Evolutionary conservation across 2,797 vertebrate species (phyloP).

Genomic region (Lophotriccus pileatus): DNA sequence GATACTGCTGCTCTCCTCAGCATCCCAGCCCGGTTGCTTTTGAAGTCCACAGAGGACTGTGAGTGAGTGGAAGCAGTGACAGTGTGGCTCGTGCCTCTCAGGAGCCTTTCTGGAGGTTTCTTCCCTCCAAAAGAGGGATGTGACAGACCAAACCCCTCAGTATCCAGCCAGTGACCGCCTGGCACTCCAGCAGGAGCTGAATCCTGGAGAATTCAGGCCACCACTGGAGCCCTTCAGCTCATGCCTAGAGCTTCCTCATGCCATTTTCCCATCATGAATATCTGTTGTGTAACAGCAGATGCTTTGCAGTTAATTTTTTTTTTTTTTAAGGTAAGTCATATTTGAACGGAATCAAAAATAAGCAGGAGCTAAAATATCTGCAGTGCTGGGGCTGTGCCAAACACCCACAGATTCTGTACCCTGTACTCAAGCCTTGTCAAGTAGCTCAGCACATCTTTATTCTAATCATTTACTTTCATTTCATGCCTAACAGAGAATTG

Average conservation of each 20-base stretch:
- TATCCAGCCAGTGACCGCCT: neutral
- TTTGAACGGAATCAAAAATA: slow-evolving; percentile 63
- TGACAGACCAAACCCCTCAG: neutral
- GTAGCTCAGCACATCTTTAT: slow-evolving; percentile 61
- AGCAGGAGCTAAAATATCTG: slow-evolving; percentile 64
- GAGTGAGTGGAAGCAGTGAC: neutral
- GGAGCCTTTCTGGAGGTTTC: neutral
- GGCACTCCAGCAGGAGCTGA: neutral
- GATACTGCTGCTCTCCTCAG: neutral
- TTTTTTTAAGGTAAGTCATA: slow-evolving; percentile 37
- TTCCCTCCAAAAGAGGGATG: neutral
- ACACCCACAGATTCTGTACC: slow-evolving; percentile 62
- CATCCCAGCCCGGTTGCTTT: neutral
- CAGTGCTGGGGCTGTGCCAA: slow-evolving; percentile 60
- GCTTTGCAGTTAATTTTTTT: neutral
- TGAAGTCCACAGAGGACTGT: neutral
- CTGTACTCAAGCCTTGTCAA: slow-evolving; percentile 55
- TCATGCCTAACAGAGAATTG: slow-evolving; percentile 31
- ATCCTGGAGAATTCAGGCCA: neutral
- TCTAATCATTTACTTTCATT: slow-evolving; percentile 47
- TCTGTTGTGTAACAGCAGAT: slow-evolving; percentile 40
- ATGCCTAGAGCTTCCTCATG: neutral
- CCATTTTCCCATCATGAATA: neutral
- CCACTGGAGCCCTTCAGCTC: neutral
- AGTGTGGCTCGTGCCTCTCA: neutral